Evolutionary conservation across 2,113 vertebrate species (phyloP).

Genomic region (Podarcis muralis): DNA sequence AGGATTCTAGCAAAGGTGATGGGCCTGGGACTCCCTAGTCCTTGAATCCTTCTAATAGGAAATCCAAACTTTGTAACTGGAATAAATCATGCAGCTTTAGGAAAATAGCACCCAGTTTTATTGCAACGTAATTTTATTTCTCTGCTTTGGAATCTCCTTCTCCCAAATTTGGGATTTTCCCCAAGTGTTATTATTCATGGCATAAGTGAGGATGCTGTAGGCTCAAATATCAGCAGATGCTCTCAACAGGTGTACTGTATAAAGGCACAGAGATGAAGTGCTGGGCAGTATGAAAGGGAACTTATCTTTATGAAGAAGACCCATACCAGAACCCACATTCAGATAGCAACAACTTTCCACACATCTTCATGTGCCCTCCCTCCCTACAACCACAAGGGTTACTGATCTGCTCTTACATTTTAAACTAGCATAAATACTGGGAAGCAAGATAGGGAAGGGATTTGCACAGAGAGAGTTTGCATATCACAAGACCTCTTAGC

Average conservation of each 20-base stretch:
- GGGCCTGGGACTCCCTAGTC: background rate
- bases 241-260: background rate
- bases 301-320: background rate
- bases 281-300: background rate
- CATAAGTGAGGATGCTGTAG: background rate
- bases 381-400: background rate
- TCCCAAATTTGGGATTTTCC: slow-evolving; percentile 6
- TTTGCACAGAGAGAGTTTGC: background rate
- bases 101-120: background rate
- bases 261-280: background rate
- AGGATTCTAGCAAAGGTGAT: background rate
- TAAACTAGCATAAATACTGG: background rate
- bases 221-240: background rate
- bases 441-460: background rate
- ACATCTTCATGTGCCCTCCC: background rate
- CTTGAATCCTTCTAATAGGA: background rate
- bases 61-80: background rate
- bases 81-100: background rate
- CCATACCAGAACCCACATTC: background rate
- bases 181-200: background rate
- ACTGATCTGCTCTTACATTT: background rate
- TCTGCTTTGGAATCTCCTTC: background rate
- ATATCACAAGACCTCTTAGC: background rate
- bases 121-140: background rate
- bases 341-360: background rate